Evolutionary conservation across 2,113 vertebrate species (phyloP).

Genomic region (Pleuronectes platessa): DNA sequence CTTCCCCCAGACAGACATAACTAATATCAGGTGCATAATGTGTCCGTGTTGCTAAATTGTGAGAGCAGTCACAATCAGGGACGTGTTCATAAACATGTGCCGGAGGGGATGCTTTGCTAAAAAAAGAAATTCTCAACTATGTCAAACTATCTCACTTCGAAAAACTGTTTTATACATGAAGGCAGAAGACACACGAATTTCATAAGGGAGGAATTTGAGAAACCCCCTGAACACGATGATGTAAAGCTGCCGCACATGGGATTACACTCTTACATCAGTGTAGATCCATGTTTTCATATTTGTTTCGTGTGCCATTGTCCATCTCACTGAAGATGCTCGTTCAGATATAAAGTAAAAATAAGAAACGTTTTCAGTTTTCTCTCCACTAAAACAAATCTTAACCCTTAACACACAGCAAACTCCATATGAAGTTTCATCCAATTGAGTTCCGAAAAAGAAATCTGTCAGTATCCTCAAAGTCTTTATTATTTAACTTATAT

Average conservation of each 20-base stretch:
- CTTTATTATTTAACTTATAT: too few relatives aligned
- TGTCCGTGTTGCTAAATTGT: conserved; percentile 14
- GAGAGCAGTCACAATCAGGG: conserved; percentile 2
- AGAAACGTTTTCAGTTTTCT: neutral
- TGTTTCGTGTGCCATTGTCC: too few relatives aligned
- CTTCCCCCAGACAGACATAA: neutral
- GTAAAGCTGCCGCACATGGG: neutral
- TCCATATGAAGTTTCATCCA: neutral
- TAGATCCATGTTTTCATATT: neutral
- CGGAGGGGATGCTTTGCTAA: conserved; percentile 14
- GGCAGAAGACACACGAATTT: neutral
- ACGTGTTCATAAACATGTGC: neutral
- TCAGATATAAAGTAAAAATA: neutral
- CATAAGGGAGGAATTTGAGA: neutral
- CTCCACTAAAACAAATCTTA: neutral
- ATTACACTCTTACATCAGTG: neutral
- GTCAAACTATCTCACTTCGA: neutral
- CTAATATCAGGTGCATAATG: conserved; percentile 7
- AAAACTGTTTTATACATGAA: neutral
- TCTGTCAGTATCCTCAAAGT: neutral
- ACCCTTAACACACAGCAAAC: neutral
- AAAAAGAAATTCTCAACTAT: neutral
- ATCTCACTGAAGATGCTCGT: neutral
- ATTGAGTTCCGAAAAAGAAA: too few relatives aligned
- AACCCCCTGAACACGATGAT: neutral